These are phyloP conservation scores for Arothron firmamentum DNA, from an alignment of 2,113 vertebrate genomes.

Conservation along the genomic window DNA sequence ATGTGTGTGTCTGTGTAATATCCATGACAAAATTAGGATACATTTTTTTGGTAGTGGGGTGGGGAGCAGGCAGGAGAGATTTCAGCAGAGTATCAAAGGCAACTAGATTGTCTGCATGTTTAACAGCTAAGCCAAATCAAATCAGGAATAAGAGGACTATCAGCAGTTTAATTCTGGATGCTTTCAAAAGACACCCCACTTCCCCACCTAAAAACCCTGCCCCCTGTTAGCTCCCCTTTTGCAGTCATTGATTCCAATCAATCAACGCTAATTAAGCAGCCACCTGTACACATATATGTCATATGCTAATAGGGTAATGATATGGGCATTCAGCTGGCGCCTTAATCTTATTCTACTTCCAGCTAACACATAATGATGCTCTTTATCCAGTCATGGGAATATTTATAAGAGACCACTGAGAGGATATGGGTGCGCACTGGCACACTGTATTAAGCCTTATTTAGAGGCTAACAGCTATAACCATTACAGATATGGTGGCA, in stretches of 20 bases:
- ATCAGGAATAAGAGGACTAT: slow-evolving; percentile 66
- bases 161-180: slow-evolving; percentile 54
- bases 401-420: slow-evolving; percentile 55
- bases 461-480: slow-evolving; percentile 65
- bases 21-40: slow-evolving; percentile 71
- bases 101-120: slow-evolving; percentile 61
- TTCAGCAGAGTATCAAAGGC: slow-evolving; percentile 64
- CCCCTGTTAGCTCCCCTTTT: slow-evolving; percentile 43
- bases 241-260: slow-evolving; percentile 71
- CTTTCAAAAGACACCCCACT: slow-evolving; percentile 51
- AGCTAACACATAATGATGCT: slow-evolving; percentile 65
- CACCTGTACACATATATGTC: slow-evolving; percentile 67
- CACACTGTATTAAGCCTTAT: slow-evolving; percentile 63
- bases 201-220: slow-evolving; percentile 58
- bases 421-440: slow-evolving; percentile 38
- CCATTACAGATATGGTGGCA: slow-evolving; percentile 44
- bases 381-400: slow-evolving; percentile 60
- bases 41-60: slow-evolving; percentile 37
- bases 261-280: slow-evolving; percentile 68
- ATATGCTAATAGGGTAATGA: slow-evolving; percentile 70
- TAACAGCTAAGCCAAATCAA: slow-evolving; percentile 63
- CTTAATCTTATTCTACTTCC: slow-evolving; percentile 64
- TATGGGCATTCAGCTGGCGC: slow-evolving; percentile 64
- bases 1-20: slow-evolving; percentile 62
- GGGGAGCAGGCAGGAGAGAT: slow-evolving; percentile 34